Percentiles rank a stretch among this genome's conserved stretches.
Conservation (phyloP, 1,140 invertebrate genomes). For the Grapholita molesta region DNA sequence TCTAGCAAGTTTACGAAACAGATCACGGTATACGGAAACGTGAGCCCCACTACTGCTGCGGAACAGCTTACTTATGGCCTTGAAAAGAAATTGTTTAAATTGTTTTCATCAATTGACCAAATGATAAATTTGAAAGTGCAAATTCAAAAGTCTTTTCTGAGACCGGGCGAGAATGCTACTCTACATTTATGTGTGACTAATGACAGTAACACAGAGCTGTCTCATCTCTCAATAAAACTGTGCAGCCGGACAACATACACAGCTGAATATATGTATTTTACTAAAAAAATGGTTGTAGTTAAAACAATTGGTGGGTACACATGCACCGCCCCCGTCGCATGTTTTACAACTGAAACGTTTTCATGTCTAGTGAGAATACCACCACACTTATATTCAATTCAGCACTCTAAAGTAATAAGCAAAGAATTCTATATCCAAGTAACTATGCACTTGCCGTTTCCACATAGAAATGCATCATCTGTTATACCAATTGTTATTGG, state of each 20-base stretch:
- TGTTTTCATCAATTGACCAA: constrained; percentile 30
- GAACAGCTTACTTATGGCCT: constrained; percentile 30
- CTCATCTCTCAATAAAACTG: not conserved
- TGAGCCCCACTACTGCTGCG: constrained; percentile 30
- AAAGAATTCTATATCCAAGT: constrained; percentile 8
- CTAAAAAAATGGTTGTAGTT: not conserved
- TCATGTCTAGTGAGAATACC: not conserved
- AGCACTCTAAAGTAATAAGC: constrained; percentile 7
- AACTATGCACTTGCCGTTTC: constrained; percentile 1
- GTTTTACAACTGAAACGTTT: not conserved
- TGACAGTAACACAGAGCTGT: constrained; percentile 29
- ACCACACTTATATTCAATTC: not conserved
- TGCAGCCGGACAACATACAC: not conserved
- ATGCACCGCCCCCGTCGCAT: not conserved
- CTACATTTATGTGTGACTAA: constrained; percentile 38
- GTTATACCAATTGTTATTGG: constrained; percentile 8
- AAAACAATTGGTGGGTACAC: not conserved
- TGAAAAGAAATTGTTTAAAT: constrained; percentile 33
- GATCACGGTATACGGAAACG: constrained; percentile 30
- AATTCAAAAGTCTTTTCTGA: constrained; percentile 31
- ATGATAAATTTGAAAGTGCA: constrained; percentile 34
- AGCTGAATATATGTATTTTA: not conserved
- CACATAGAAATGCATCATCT: not conserved
- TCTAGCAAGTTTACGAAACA: constrained; percentile 34
- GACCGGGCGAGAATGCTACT: constrained; percentile 29